A percentile compares a stretch with the other conserved stretches of the same genome.
These are phyloP conservation scores for Ceyx margarethae DNA, from an alignment of 2,113 vertebrate species.

Conservation along the genomic window DNA sequence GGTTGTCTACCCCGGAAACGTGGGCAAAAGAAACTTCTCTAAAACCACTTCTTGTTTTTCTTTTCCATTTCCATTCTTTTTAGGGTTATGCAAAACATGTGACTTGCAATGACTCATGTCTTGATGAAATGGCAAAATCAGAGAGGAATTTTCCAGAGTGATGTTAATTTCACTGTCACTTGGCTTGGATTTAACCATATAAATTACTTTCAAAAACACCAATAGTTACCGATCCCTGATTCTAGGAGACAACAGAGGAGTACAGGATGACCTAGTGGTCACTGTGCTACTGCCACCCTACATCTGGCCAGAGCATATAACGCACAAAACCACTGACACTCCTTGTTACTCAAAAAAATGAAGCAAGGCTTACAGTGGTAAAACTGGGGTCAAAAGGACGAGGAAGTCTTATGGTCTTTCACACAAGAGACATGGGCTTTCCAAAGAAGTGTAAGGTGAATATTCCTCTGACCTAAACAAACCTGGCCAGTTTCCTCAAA, in stretches of 20 bases:
- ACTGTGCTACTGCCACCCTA: background rate
- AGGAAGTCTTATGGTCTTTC: background rate
- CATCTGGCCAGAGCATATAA: background rate
- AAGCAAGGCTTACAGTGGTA: background rate
- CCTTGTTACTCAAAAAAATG: background rate
- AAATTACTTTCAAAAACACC: background rate
- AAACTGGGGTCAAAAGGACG: conserved; percentile 9
- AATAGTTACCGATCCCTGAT: background rate
- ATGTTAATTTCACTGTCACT: background rate
- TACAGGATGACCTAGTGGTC: background rate
- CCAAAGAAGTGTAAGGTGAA: background rate
- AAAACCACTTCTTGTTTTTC: conserved; percentile 51
- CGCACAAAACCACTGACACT: background rate
- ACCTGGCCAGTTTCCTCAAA: background rate
- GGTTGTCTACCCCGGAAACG: conserved; percentile 44
- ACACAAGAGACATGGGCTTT: background rate
- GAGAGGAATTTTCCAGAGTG: background rate
- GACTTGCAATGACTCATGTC: conserved; percentile 19
- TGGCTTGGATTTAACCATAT: background rate
- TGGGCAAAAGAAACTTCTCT: conserved; percentile 27
- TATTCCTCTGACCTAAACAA: background rate
- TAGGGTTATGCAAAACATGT: background rate
- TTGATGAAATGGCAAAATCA: background rate
- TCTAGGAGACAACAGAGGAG: background rate
- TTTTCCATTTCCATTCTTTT: conserved; percentile 17